Evolutionary conservation across 2,113 vertebrate species (phyloP).

Genomic region (Plotosus lineatus): DNA sequence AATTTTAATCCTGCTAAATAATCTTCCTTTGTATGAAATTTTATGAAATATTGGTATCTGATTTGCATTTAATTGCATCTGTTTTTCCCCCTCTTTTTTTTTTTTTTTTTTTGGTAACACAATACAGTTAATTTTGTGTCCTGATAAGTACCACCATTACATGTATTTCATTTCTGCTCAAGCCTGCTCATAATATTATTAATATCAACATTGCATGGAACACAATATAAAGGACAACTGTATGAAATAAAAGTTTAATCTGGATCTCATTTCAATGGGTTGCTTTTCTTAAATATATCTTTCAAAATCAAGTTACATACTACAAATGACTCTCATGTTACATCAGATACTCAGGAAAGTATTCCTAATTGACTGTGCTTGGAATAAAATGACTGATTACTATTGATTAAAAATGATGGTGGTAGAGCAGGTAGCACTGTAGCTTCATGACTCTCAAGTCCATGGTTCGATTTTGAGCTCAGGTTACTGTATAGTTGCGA

Average conservation of each 20-base stretch:
- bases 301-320: background rate
- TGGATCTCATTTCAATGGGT: background rate
- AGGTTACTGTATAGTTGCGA: background rate
- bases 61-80: too few relatives aligned
- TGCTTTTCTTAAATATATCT: slow-evolving; percentile 4
- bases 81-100: too few relatives aligned
- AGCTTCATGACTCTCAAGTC: background rate
- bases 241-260: background rate
- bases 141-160: too few relatives aligned
- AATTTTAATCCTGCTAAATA: too few relatives aligned
- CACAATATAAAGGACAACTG: background rate
- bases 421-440: background rate
- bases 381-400: background rate
- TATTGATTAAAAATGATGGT: slow-evolving; percentile 2
- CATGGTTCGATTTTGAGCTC: background rate
- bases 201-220: background rate
- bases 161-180: too few relatives aligned
- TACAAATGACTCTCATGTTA: background rate
- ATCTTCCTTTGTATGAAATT: too few relatives aligned
- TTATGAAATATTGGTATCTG: too few relatives aligned
- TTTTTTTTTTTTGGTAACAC: too few relatives aligned
- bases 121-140: too few relatives aligned
- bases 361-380: background rate
- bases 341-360: background rate
- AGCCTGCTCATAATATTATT: background rate